Evolutionary conservation across 2,888 invertebrate genomes (phyloP), one percentile per base, ranked within the genome.

Genomic region (Mylabris sibirica): DNA sequence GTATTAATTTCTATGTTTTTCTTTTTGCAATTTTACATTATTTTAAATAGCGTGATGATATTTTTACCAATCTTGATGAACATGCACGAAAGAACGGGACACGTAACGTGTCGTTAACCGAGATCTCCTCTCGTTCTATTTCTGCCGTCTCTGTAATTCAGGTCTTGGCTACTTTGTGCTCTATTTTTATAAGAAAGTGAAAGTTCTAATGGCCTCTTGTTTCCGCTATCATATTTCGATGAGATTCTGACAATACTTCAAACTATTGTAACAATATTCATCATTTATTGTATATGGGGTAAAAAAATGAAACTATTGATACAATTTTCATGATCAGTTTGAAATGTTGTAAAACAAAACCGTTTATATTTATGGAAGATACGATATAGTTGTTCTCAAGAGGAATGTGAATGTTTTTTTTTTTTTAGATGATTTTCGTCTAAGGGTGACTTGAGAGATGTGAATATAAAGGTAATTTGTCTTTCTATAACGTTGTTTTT

Each of bases 61-160:
- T 68, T 68, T 69, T 59, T 41, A 63, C 65, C 41, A 60, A 65
- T 69, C 59, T 24, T 38, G 60, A 35, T 60, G 60, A 60, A 60
- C 60, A 60, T 72, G 62, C 74, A 68, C 72, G 72, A 72, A 74
- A 69, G 70, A 66, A 49, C 65, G 70, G 64, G 61, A 69, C 75
- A 74, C 73, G 74, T 74, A 74, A 74, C 69, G 59, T 70, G 75
- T 75, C 75, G 74, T 72, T 74, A 74, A 75, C 74, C 73, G 73
- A 70, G 62, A 68, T 68, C 67, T 68, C 68, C 59, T 60, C 60
- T 60, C 61, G 61, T 53, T 68, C 65, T 68, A 68, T 62, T 57
- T 68, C 63, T 68, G 63, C 68, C 41, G 53, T 68, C 49, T 20
- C 60, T 60, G 64, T 68, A 68, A 68, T 68, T 68, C 57, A 65